Conservation (phyloP, 2,113 vertebrate genomes). For the Aldabrachelys gigantea region DNA sequence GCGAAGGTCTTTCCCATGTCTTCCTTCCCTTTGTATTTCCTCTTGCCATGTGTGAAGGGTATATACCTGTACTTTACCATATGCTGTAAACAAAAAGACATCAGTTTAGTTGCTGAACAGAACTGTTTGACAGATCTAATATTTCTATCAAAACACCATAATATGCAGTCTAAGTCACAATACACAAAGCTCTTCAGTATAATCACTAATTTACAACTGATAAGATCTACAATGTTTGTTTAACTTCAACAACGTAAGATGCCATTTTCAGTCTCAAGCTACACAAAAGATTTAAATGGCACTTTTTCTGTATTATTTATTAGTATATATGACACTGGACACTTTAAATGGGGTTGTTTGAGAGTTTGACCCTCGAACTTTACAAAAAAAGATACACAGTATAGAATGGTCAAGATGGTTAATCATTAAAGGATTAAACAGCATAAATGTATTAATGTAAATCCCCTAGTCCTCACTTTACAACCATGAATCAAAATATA, state of each 20-base stretch:
- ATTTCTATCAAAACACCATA: neutral
- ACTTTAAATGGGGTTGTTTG: neutral
- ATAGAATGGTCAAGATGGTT: neutral
- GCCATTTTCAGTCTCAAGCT: neutral
- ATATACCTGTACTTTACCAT: slow-evolving; percentile 99
- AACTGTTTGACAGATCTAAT: accelerated
- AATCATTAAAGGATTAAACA: neutral
- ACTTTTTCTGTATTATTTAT: neutral
- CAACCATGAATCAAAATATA: neutral
- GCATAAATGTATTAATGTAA: neutral
- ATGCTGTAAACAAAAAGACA: slow-evolving; percentile 83
- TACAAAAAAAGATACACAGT: neutral
- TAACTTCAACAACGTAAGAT: neutral
- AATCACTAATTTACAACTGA: neutral
- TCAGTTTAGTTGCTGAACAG: neutral
- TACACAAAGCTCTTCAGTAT: neutral
- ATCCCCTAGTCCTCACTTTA: neutral
- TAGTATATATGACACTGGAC: neutral
- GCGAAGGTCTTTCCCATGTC: slow-evolving; percentile 95
- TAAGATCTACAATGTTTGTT: neutral
- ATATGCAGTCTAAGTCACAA: neutral
- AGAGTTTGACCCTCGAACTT: neutral
- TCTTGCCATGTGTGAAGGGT: slow-evolving; percentile 98
- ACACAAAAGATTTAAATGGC: neutral
- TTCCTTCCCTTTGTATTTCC: slow-evolving; percentile 98